A percentile compares a stretch with the other conserved stretches of the same genome.
Evolutionary conservation across 2,113 vertebrate genomes (phyloP).

Genomic region (Sebastes fasciatus): DNA sequence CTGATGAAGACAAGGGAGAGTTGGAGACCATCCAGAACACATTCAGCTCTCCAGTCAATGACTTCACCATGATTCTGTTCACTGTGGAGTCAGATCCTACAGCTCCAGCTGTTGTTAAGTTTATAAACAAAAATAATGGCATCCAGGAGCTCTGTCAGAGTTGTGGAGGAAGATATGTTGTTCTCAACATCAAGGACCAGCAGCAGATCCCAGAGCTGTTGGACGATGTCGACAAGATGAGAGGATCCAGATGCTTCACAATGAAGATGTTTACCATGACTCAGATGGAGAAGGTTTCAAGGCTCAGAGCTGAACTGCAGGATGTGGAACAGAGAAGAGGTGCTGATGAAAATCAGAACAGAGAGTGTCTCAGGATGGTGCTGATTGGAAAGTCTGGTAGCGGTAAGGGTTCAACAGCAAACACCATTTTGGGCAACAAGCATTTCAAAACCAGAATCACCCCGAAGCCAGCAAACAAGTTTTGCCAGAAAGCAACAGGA

Average conservation of each 20-base stretch:
- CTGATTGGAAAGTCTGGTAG: too few species aligned
- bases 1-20: slow-evolving; percentile 38
- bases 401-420: too few species aligned
- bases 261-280: slow-evolving; percentile 8
- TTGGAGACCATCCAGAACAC: slow-evolving; percentile 35
- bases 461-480: too few species aligned
- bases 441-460: too few species aligned
- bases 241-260: slow-evolving; percentile 21
- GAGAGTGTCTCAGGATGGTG: too few species aligned
- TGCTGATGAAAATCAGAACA: too few species aligned
- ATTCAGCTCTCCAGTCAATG: slow-evolving; percentile 6
- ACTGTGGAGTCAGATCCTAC: slow-evolving; percentile 17
- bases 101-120: slow-evolving; percentile 1
- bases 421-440: too few species aligned
- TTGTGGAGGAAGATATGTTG: slow-evolving; percentile 4
- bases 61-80: slow-evolving; percentile 55
- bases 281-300: neutral
- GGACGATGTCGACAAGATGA: neutral
- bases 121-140: neutral
- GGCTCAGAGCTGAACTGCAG: neutral
- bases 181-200: slow-evolving; percentile 31
- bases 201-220: slow-evolving; percentile 25
- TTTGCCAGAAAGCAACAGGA: too few species aligned
- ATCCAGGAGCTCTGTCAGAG: slow-evolving; percentile 19
- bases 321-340: neutral